Evolutionary conservation across 2,113 vertebrate genomes (phyloP), one percentile per base, ranked within the genome.

Genomic region (Cebus imitator): DNA sequence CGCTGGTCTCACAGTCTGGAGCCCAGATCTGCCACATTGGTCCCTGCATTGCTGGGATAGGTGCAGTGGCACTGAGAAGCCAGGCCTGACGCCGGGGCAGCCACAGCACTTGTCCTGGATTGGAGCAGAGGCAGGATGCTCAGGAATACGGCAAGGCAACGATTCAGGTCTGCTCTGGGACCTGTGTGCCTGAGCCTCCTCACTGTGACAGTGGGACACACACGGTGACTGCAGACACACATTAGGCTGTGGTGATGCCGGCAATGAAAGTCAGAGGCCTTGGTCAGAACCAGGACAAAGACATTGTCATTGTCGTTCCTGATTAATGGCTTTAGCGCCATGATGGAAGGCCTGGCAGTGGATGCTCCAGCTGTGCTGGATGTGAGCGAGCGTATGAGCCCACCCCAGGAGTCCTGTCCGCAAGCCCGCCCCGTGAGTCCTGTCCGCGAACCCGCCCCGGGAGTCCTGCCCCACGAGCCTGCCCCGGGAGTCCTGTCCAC

Each of bases 1-100:
- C 7, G 30, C 3, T 16, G 12, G 40, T 9, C 55, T 84, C 0
- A 0, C 0, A 66, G 37, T 25, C 66, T 27, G 35, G 25, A 82
- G n/a, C 20, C 27, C 8, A 2, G 68, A 61, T 35, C 3, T 1
- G 0, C 68, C 30, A 32, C 8, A 9, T 55, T 23, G 35, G 45
- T 4, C 1, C 1, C 30, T 57, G 9, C 30, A 40, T 0, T 8
- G 18, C 8, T 2, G 25, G 16, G n/a, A 14, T 0, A 5, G 35
- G 10, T 20, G 2, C 7, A n/a, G 61, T 0, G 14, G 55, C 45
- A 17, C 55, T 14, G 14, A 45, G 82, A 48, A 93, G 40, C 12
- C 1, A 18, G 1, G 30, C n/a, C 13, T 12, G 13, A 55, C 35
- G 27, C 35, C 7, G 17, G 91, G 37, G 52, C 9, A 50, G 17